Evolutionary conservation across 2,113 vertebrate genomes (phyloP).

Genomic region (Phoenicopterus ruber): DNA sequence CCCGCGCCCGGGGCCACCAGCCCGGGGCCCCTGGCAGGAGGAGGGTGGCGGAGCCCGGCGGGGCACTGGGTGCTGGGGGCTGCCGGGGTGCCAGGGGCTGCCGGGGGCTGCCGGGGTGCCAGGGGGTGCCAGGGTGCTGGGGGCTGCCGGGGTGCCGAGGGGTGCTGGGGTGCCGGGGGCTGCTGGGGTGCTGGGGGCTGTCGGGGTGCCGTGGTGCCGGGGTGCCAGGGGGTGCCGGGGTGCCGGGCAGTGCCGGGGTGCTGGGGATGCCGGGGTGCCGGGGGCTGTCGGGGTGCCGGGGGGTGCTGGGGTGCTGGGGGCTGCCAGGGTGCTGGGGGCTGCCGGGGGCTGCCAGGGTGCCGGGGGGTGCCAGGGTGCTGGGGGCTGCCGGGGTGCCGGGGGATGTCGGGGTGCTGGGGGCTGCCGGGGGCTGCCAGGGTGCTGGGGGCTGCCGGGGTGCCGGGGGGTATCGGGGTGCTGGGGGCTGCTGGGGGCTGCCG

Average conservation of each 20-base stretch:
- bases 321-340: neutral
- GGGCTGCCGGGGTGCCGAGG: no score
- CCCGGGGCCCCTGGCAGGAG: neutral
- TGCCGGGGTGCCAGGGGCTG: neutral
- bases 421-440: no score
- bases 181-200: no score
- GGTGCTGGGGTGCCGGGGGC: no score
- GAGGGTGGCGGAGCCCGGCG: neutral
- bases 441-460: neutral
- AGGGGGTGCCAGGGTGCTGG: no score
- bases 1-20: neutral
- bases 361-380: no score
- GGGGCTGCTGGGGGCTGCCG: no score
- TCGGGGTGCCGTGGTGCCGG: neutral
- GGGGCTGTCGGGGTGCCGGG: no score
- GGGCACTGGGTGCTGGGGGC: neutral
- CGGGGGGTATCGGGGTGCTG: neutral
- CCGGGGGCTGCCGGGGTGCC: neutral
- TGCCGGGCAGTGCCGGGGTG: no score
- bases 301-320: neutral
- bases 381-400: no score
- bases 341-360: neutral
- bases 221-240: neutral
- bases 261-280: no score
- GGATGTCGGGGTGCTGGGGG: no score